A percentile compares a stretch with the other conserved stretches of the same genome.
Evolutionary conservation across 2,113 vertebrate genomes (phyloP).

Genomic region (Sigmodon hispidus): DNA sequence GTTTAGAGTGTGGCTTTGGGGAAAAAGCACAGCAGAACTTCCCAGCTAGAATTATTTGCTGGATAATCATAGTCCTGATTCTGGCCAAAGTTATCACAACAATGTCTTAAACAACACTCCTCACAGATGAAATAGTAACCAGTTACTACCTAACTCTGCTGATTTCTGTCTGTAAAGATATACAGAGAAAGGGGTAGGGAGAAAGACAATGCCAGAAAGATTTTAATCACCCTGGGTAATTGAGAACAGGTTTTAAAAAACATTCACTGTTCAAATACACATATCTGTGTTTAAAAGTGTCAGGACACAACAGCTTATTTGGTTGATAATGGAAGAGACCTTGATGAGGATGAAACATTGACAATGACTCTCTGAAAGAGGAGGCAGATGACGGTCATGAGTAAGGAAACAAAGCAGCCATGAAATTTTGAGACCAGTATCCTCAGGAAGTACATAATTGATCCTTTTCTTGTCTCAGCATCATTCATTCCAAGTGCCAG

Average conservation of each 20-base stretch:
- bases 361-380: constrained; percentile 66
- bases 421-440: constrained; percentile 52
- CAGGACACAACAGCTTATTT: constrained; percentile 82
- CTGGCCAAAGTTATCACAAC: not conserved
- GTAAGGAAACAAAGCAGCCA: constrained; percentile 76
- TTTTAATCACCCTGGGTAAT: constrained; percentile 55
- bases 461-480: not conserved
- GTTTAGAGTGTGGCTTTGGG: not conserved
- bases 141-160: not conserved
- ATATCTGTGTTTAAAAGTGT: constrained; percentile 77
- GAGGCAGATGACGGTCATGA: constrained; percentile 81
- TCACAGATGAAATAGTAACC: constrained; percentile 45
- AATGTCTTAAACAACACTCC: not conserved
- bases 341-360: constrained; percentile 83
- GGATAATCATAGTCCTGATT: not conserved
- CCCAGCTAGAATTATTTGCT: not conserved
- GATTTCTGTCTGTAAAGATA: constrained; percentile 37
- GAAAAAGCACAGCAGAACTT: not conserved
- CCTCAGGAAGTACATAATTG: constrained; percentile 58
- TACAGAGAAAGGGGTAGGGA: not conserved
- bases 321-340: constrained; percentile 77
- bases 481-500: constrained; percentile 28
- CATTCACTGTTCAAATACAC: constrained; percentile 72
- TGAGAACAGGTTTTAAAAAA: constrained; percentile 65
- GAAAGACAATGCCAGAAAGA: not conserved